Percentiles rank a stretch among this genome's conserved stretches.
Evolutionary conservation across 2,113 vertebrate genomes (phyloP).

Genomic region (Tachuris rubrigastra): DNA sequence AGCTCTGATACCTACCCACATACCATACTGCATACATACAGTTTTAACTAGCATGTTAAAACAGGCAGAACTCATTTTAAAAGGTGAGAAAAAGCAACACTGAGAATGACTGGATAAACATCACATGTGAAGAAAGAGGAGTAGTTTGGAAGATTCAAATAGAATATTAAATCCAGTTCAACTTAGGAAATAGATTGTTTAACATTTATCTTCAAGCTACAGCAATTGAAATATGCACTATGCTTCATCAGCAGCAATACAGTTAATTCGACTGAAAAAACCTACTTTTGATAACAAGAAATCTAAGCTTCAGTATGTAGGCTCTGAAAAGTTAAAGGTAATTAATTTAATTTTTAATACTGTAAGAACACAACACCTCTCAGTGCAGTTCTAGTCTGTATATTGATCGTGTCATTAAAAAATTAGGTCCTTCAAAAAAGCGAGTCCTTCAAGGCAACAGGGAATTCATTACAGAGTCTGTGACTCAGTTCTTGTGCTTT

Average conservation of each 20-base stretch:
- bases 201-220: neutral
- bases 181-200: neutral
- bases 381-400: accelerated
- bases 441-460: neutral
- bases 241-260: neutral
- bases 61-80: neutral
- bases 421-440: neutral
- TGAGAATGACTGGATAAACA: neutral
- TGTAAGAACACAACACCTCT: neutral
- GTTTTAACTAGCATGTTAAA: neutral
- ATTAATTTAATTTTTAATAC: neutral
- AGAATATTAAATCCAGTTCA: neutral
- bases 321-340: neutral
- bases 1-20: neutral
- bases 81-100: neutral
- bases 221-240: neutral
- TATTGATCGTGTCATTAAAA: neutral
- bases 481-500: neutral
- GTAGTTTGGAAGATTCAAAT: neutral
- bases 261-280: neutral
- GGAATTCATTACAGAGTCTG: neutral
- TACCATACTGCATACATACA: no score
- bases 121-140: neutral
- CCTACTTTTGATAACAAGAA: neutral
- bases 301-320: neutral